Conservation (phyloP, 2,888 invertebrate species). For the Aporophyla nigra region DNA sequence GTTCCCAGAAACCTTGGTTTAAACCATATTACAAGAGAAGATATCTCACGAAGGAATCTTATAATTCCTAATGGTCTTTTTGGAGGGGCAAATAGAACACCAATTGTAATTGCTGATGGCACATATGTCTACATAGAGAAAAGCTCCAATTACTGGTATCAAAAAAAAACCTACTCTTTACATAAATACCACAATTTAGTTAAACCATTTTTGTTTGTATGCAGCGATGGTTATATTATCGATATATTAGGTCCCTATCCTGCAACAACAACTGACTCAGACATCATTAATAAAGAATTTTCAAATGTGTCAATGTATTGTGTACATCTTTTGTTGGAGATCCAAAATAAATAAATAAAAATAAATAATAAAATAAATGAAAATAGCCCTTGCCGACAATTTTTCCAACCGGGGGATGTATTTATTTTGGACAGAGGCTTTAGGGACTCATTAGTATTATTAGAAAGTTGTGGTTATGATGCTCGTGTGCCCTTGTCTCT, state of each 20-base stretch:
- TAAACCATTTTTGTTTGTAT: not conserved
- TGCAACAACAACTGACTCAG: constrained; percentile 1
- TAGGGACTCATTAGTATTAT: constrained; percentile 4
- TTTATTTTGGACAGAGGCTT: constrained; percentile 35
- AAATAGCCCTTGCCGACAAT: too few species aligned
- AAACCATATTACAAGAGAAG: too few species aligned
- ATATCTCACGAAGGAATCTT: not conserved
- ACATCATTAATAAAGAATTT: not conserved
- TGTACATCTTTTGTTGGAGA: too few species aligned
- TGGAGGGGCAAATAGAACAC: not conserved
- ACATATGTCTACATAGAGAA: not conserved
- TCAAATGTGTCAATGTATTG: too few species aligned
- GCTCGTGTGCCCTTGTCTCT: constrained; percentile 5
- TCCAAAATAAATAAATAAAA: too few species aligned
- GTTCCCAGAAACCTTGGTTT: too few species aligned
- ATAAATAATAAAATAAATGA: too few species aligned
- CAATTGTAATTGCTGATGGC: constrained; percentile 3
- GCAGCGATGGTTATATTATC: not conserved
- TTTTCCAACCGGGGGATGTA: too few species aligned
- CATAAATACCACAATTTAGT: not conserved
- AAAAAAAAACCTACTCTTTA: not conserved
- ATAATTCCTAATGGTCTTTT: not conserved
- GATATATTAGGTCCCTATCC: not conserved
- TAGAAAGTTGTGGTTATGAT: not conserved
- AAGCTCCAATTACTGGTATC: not conserved